Evolutionary conservation across 2,113 vertebrate genomes (phyloP).

Genomic region (Australoheros scitulus): DNA sequence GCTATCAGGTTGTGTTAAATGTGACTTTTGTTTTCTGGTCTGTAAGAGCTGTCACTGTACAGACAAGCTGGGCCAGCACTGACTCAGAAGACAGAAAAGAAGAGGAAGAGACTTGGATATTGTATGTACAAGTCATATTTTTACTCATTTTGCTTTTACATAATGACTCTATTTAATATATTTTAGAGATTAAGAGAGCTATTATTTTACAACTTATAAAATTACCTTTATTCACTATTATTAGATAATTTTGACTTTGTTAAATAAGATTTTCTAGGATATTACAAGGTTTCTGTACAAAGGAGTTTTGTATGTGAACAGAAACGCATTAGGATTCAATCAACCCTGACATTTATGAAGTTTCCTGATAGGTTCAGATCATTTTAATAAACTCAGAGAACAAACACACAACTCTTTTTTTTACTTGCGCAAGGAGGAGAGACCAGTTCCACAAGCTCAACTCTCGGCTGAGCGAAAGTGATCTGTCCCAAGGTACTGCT

Average conservation of each 20-base stretch:
- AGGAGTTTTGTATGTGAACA: not conserved
- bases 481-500: too few relatives aligned
- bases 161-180: not conserved
- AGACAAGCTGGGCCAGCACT: not conserved
- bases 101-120: not conserved
- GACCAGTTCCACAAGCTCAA: too few relatives aligned
- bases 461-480: too few relatives aligned
- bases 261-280: not conserved
- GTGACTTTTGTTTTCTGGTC: not conserved
- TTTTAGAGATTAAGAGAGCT: not conserved
- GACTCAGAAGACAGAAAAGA: not conserved
- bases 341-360: not conserved
- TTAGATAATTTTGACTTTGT: not conserved
- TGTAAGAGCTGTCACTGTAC: not conserved
- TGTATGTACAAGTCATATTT: not conserved
- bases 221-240: not conserved
- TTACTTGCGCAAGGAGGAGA: too few relatives aligned
- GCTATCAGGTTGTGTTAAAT: slow-evolving; percentile 7
- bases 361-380: too few relatives aligned
- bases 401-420: too few relatives aligned
- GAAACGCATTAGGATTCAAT: not conserved
- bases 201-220: not conserved
- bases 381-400: too few relatives aligned
- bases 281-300: not conserved
- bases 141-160: not conserved